These are phyloP conservation scores for Aplysina aerophoba DNA, from an alignment of 37 sponge, comb jelly and placozoan species.

Conservation along the genomic window DNA sequence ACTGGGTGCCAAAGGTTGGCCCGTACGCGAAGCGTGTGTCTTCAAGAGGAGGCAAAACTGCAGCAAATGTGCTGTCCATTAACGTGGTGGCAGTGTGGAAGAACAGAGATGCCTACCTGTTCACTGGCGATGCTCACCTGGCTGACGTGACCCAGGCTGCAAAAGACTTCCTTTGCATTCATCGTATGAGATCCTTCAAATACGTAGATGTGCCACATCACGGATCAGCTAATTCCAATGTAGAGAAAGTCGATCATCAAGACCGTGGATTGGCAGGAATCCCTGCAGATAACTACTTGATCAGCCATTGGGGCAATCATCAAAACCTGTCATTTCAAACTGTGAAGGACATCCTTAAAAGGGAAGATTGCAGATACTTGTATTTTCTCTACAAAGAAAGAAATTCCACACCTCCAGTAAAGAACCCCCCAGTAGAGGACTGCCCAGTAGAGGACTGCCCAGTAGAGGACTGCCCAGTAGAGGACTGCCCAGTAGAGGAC, in stretches of 20 bases:
- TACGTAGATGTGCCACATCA: conserved; percentile 4
- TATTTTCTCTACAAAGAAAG: too few species aligned
- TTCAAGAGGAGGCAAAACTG: not conserved
- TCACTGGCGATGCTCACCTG: conserved; percentile 14
- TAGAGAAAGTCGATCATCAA: not conserved
- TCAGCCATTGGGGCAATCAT: not conserved
- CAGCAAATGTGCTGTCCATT: conserved; percentile 4
- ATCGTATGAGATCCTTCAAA: not conserved
- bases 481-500: too few species aligned
- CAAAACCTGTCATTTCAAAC: conserved; percentile 3
- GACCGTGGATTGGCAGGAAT: not conserved
- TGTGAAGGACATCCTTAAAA: not conserved
- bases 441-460: too few species aligned
- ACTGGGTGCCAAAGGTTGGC: not conserved
- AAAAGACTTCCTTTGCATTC: not conserved
- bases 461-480: too few species aligned
- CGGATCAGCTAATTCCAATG: not conserved
- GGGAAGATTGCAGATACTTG: not conserved
- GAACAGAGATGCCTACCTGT: not conserved
- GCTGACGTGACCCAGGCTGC: not conserved
- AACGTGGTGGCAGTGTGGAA: not conserved
- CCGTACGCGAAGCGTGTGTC: not conserved
- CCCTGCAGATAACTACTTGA: conserved; percentile 2
- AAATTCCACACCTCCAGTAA: too few species aligned
- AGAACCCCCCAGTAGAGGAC: too few species aligned